Conservation (phyloP, 2,113 vertebrate species). For the Nipponia nippon region DNA sequence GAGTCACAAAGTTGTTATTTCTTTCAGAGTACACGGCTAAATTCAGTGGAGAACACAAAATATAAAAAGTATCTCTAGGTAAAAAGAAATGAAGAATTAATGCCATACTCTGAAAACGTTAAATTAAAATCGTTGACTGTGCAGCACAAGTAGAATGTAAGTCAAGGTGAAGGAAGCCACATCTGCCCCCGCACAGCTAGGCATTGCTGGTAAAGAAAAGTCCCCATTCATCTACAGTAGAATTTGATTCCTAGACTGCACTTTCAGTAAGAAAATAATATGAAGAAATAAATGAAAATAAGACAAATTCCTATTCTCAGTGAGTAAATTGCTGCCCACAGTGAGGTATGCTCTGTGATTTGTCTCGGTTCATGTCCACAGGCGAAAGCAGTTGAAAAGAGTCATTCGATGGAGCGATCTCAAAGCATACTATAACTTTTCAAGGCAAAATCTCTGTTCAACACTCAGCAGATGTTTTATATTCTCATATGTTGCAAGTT, state of each 20-base stretch:
- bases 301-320: background rate
- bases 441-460: background rate
- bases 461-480: background rate
- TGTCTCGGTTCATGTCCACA: background rate
- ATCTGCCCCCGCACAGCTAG: background rate
- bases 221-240: background rate
- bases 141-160: background rate
- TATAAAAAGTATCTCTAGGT: background rate
- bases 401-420: background rate
- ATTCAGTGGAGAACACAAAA: background rate
- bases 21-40: background rate
- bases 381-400: background rate
- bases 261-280: background rate
- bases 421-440: background rate
- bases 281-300: background rate
- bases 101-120: background rate
- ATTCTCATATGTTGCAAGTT: background rate
- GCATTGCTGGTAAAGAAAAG: background rate
- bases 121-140: background rate
- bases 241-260: background rate
- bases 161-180: background rate
- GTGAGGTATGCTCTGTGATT: background rate
- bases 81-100: background rate
- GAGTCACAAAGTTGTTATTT: constrained; percentile 64
- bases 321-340: background rate